Percentiles rank a stretch among this genome's conserved stretches.
phyloP scores from a whole-genome alignment of 2,113 vertebrate genomes.

The Semnornis frantzii region DNA sequence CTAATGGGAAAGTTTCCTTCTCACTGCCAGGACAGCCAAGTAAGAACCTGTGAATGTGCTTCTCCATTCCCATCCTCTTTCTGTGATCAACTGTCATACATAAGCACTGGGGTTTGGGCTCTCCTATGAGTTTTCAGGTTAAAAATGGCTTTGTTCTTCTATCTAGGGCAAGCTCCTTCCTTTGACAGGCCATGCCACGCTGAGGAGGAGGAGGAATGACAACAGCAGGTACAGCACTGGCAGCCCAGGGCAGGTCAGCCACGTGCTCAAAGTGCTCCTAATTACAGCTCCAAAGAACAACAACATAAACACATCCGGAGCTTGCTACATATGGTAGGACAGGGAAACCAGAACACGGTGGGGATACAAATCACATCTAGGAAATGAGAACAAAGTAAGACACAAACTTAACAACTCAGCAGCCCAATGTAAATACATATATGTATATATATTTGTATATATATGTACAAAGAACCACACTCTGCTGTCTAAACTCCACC shows the following conservation, averaged over 20 bases:
- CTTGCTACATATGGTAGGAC: neutral
- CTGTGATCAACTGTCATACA: neutral
- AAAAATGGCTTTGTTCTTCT: neutral
- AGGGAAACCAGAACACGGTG: neutral
- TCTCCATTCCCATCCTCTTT: neutral
- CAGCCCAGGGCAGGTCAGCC: slow-evolving; percentile 38
- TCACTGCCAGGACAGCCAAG: neutral
- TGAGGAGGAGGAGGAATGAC: slow-evolving; percentile 32
- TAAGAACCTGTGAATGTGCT: neutral
- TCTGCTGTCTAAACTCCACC: neutral
- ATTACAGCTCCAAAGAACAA: slow-evolving; percentile 32
- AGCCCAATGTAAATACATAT: neutral
- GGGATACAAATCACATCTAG: neutral
- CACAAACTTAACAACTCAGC: neutral
- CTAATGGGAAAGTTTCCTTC: neutral
- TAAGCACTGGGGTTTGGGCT: neutral
- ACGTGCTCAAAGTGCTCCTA: neutral
- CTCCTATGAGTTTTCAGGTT: neutral
- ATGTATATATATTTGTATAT: too few relatives aligned
- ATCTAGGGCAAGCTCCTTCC: slow-evolving; percentile 20
- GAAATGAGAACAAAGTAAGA: neutral
- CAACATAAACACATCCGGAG: neutral
- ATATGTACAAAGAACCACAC: neutral
- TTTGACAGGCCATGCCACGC: neutral
- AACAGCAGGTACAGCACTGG: slow-evolving; percentile 50